Conservation (phyloP, 2,888 invertebrate genomes). For the Nasonovia ribisnigri region DNA sequence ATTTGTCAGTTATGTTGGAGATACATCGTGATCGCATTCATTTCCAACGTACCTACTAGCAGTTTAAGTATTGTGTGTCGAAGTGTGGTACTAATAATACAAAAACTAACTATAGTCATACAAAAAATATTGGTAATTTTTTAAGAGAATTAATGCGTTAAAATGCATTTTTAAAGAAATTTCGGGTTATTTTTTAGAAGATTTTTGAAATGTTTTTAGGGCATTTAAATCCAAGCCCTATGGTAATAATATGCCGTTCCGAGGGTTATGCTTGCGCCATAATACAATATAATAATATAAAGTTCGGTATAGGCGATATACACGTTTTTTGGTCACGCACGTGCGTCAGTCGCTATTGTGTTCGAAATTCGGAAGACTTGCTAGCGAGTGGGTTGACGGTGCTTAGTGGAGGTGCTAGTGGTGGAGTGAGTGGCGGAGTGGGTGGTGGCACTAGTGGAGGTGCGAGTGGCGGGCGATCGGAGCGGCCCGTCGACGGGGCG, state of each 20-base stretch:
- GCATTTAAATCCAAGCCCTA: neutral
- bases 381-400: neutral
- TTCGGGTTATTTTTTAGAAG: neutral
- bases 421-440: neutral
- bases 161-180: neutral
- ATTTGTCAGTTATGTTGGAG: neutral
- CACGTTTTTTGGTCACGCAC: slow-evolving; percentile 32
- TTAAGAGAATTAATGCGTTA: neutral
- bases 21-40: neutral
- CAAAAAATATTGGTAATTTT: neutral
- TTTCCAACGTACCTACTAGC: neutral
- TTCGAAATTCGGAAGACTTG: neutral
- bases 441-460: neutral
- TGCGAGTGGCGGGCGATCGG: neutral
- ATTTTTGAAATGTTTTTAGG: neutral
- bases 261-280: neutral
- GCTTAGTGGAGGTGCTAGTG: neutral
- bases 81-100: no score
- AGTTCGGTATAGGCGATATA: neutral
- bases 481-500: slow-evolving; percentile 27
- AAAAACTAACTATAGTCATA: no score
- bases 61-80: neutral
- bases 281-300: neutral
- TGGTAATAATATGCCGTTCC: neutral
- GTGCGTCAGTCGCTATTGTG: slow-evolving; percentile 20